These are phyloP conservation scores for Trogon surrucura DNA, from an alignment of 2,113 vertebrate species.

Conservation along the genomic window DNA sequence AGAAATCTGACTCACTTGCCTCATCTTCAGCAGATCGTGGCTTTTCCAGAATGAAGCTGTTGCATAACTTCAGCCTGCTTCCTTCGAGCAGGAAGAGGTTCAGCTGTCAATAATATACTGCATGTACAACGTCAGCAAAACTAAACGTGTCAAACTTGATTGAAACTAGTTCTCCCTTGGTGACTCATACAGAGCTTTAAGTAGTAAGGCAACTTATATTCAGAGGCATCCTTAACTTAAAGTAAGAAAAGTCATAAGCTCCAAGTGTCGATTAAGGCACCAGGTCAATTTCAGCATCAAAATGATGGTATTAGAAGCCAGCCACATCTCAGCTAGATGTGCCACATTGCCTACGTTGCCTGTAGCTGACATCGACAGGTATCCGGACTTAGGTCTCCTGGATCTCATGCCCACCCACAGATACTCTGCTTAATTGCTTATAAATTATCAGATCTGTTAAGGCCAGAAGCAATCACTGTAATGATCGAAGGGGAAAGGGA, in stretches of 20 bases:
- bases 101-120: not conserved
- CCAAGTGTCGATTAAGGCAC: not conserved
- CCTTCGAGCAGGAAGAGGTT: not conserved
- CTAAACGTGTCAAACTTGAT: not conserved
- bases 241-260: not conserved
- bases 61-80: not conserved
- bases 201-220: not conserved
- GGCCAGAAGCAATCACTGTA: not conserved
- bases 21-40: not conserved
- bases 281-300: not conserved
- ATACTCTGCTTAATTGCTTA: not conserved
- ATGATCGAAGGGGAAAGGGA: too few relatives aligned
- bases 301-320: not conserved
- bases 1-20: not conserved
- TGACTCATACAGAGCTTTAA: not conserved
- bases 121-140: not conserved
- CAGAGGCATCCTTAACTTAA: not conserved
- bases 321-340: not conserved
- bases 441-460: not conserved
- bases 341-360: not conserved
- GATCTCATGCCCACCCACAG: not conserved
- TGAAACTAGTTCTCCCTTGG: not conserved
- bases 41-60: not conserved
- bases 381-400: accelerated
- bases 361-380: not conserved